phyloP scores from a whole-genome alignment of 2,888 invertebrate species.

The Pollenia amentaria region DNA sequence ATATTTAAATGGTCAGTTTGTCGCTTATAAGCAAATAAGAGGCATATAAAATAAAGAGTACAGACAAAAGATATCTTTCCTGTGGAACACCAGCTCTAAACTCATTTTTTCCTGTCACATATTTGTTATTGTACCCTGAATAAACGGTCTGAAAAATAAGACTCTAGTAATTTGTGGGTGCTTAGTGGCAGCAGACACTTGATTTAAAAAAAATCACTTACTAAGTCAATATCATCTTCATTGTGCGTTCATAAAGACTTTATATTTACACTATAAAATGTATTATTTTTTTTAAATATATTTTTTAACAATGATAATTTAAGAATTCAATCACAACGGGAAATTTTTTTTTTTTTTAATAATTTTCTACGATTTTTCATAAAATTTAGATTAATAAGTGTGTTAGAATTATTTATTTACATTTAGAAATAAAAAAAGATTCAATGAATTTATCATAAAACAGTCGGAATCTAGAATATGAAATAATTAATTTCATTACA shows the following conservation, averaged over 20 bases:
- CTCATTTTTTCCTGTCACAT: too few species aligned
- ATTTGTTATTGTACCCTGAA: too few species aligned
- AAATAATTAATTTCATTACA: not conserved
- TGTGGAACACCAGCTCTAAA: too few species aligned
- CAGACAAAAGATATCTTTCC: too few species aligned
- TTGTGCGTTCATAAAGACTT: conserved; percentile 11
- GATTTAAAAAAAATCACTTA: too few species aligned
- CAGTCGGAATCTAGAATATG: not conserved
- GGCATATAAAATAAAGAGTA: too few species aligned
- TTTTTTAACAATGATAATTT: conserved; percentile 31
- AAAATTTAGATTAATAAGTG: conserved; percentile 13
- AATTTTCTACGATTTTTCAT: not conserved
- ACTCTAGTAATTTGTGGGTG: too few species aligned
- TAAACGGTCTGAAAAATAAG: too few species aligned
- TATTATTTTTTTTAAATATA: conserved; percentile 13
- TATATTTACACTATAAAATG: not conserved
- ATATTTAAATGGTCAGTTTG: too few species aligned
- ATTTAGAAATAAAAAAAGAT: not conserved
- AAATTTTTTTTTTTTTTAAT: not conserved
- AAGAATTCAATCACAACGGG: not conserved
- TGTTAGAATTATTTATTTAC: conserved; percentile 16
- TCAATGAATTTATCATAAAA: not conserved
- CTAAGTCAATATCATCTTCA: too few species aligned
- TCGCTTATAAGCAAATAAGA: too few species aligned
- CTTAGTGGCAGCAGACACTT: too few species aligned